Evolutionary conservation across 2,888 invertebrate genomes (phyloP), one percentile per base, ranked within the genome.

Genomic region (Dascillus cervinus): DNA sequence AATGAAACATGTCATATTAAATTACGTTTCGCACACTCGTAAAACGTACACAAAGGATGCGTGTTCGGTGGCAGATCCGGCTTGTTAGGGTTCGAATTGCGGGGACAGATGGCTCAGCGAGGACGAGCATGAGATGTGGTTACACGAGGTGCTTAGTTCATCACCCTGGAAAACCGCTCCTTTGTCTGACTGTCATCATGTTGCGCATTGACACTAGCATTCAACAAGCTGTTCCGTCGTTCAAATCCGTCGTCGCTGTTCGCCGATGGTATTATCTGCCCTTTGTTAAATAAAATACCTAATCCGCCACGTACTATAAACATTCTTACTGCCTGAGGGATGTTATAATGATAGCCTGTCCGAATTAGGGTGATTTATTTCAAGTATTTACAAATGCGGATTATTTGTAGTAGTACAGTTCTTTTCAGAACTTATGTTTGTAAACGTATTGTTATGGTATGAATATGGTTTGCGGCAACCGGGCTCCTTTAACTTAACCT

Each of bases 161-260:
- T 58, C 62, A 60, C 62, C 57, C 61, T 58, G 61, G 60, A 62
- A 62, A 62, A 61, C 61, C 60, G 56, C 58, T 58, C 55, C 56
- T 60, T 62, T 60, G 61, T 63, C 56, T 54, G 49, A 45, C 54
- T 61, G 61, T 62, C 61, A 60, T 52, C 60, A 44, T 54, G 55
- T 56, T 51, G 53, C 56, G 53, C 58, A 58, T 58, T 58, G 58
- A 58, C 57, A 55, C 57, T 47, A 44, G 48, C 53, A 57, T 56
- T 57, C 59, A 58, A 58, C 58, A 58, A 58, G 58, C 58, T 53
- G 54, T 52, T 53, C 49, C 49, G 48, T 43, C 49, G 41, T 29
- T 38, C 44, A 41, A 46, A 40, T 43, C 47, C 50, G 43, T 41
- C 44, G 43, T 44, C 46, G n/a, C n/a, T n/a, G n/a, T n/a, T n/a